Evolutionary conservation across 2,113 vertebrate genomes (phyloP).

Genomic region (Microtus oregoni): DNA sequence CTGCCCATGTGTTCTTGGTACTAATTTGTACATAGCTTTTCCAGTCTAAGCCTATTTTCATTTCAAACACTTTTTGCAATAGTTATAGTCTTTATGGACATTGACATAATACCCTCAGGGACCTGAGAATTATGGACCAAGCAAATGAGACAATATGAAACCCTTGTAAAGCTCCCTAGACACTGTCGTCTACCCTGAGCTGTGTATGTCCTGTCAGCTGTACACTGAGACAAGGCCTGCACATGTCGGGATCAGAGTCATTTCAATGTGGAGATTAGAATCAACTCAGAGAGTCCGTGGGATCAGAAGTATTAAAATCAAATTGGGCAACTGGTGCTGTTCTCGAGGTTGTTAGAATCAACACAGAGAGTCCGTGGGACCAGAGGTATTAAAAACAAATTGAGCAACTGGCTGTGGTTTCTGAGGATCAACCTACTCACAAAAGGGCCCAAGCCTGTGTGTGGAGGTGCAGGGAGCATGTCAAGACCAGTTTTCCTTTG

Average conservation of each 20-base stretch:
- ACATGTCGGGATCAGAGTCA: not conserved
- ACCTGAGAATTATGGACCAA: not conserved
- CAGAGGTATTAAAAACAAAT: no score
- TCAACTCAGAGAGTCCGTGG: not conserved
- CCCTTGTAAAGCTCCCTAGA: not conserved
- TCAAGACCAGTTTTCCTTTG: not conserved
- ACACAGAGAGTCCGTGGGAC: no score
- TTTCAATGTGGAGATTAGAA: not conserved
- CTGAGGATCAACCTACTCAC: not conserved
- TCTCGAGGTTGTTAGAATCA: not conserved
- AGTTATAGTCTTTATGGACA: not conserved
- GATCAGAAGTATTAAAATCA: no score
- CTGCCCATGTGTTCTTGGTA: not conserved
- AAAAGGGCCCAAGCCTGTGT: not conserved
- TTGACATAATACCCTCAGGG: not conserved
- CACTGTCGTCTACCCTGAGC: no score
- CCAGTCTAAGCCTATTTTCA: not conserved
- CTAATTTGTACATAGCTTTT: not conserved
- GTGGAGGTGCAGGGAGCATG: not conserved
- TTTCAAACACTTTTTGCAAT: not conserved
- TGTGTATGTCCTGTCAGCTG: not conserved
- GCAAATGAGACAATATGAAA: not conserved
- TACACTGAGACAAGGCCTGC: not conserved
- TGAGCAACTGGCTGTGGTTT: not conserved
- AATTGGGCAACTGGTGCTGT: not conserved